phyloP scores from a whole-genome alignment of 1,140 invertebrate genomes.

The Cotesia vestalis region DNA sequence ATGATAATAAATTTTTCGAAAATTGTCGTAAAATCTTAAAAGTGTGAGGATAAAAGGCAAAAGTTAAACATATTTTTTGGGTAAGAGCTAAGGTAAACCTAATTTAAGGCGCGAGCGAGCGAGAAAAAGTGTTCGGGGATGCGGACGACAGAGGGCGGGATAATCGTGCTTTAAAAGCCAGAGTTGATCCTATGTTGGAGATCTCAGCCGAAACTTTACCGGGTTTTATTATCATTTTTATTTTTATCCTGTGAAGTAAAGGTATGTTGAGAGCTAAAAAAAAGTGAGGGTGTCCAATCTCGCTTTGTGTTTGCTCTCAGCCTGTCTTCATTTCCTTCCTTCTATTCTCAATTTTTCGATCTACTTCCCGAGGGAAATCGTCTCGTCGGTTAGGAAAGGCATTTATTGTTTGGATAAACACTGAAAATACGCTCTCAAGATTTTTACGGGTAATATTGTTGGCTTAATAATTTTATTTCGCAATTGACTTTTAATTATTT shows the following conservation, averaged over 20 bases:
- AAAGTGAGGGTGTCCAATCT: conserved; percentile 6
- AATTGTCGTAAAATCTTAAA: conserved; percentile 17
- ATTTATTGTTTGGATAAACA: conserved; percentile 36
- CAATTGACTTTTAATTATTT: no score
- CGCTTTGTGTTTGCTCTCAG: conserved; percentile 13
- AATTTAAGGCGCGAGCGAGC: conserved; percentile 30
- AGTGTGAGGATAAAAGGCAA: no score
- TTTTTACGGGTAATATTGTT: no score
- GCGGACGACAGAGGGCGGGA: conserved; percentile 15
- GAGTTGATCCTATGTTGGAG: conserved; percentile 31
- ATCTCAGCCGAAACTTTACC: conserved; percentile 12
- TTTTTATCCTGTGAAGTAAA: background rate
- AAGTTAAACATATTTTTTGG: conserved; percentile 9
- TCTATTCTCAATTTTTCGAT: conserved; percentile 30
- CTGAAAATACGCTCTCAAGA: conserved; percentile 4
- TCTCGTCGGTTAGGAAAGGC: conserved; percentile 28
- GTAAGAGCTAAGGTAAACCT: conserved; percentile 30
- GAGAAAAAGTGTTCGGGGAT: background rate
- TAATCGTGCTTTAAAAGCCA: conserved; percentile 36
- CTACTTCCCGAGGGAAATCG: conserved; percentile 30
- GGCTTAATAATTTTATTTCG: no score
- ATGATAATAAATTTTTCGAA: background rate
- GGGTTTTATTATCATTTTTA: background rate
- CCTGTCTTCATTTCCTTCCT: background rate
- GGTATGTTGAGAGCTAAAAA: background rate